A percentile compares a stretch with the other conserved stretches of the same genome.
Evolutionary conservation across 2,113 vertebrate species (phyloP).

Genomic region (Prionailurus viverrinus): DNA sequence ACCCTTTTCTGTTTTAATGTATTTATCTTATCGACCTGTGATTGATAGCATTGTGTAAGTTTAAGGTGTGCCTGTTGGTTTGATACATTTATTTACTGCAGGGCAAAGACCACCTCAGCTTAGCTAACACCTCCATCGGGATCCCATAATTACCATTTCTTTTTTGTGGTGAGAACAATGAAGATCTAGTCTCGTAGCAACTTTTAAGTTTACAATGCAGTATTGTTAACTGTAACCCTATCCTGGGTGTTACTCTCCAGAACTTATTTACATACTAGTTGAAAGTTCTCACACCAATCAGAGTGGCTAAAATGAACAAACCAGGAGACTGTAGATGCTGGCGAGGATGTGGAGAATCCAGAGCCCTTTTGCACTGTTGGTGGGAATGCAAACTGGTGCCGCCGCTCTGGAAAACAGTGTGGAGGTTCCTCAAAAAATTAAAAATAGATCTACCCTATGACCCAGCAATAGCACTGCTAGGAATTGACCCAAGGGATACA

Average conservation of each 20-base stretch:
- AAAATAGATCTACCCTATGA: no score
- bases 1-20: not conserved
- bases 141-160: accelerated
- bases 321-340: no score
- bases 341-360: no score
- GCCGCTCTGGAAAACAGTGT: no score
- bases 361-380: no score
- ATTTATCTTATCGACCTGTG: not conserved
- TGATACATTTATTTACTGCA: not conserved
- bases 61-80: not conserved
- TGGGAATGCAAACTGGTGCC: no score
- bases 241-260: not conserved
- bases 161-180: not conserved
- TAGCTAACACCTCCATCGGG: not conserved
- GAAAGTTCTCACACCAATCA: not conserved
- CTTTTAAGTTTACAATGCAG: not conserved
- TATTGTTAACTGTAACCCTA: not conserved
- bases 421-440: no score
- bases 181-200: not conserved
- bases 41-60: not conserved
- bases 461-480: no score
- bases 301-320: no score
- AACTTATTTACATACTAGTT: not conserved
- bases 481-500: no score
- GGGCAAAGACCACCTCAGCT: accelerated